Evolutionary conservation across 2,113 vertebrate species (phyloP), one percentile per base, ranked within the genome.

Genomic region (Melanostigma gelatinosum): DNA sequence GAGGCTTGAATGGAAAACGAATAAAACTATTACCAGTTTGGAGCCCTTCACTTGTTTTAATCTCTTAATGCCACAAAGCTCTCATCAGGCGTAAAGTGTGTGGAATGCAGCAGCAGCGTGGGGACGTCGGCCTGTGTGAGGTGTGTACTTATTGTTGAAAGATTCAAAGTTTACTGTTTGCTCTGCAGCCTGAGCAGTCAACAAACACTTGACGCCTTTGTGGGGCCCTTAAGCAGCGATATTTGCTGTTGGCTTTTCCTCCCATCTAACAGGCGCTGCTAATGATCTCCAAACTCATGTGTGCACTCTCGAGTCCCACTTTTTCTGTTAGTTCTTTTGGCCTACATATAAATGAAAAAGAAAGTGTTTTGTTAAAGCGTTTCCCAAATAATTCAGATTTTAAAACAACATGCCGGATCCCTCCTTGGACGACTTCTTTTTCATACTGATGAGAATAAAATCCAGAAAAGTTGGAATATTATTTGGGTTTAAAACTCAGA

Each of bases 121-220:
- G 83, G 54, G 79, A 55, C 72, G 54, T 11, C 4, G 48, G 83
- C 72, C 83, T 72, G 90, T 86, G 90, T 86, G 87, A 85, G 76
- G 77, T 82, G 91, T 94, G 93, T 89, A 91, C 94, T 89, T 90
- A 89, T 90, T 95, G 94, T 95, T 96, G 94, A 96, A 94, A 95
- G 92, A 90, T 93, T 89, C 89, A 94, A 54, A 85, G 88, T 91
- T 89, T 77, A 63, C 87, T 97, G 95, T 97, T 97, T 97, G 96
- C 96, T 94, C 92, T 96, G 85, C 92, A 91, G 96, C 90, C 95
- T 93, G 94, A 95, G 96, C 95, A 91, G 94, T 96, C 97, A 96
- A 92, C 91, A 97, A 96, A 96, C 96, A 96, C 96, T 97, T 94
- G 93, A 96, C 89, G 95, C 95, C 95, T 97, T 95, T 97, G 96